phyloP scores from a whole-genome alignment of 2,888 invertebrate genomes.

The Meghimatium bilineatum region DNA sequence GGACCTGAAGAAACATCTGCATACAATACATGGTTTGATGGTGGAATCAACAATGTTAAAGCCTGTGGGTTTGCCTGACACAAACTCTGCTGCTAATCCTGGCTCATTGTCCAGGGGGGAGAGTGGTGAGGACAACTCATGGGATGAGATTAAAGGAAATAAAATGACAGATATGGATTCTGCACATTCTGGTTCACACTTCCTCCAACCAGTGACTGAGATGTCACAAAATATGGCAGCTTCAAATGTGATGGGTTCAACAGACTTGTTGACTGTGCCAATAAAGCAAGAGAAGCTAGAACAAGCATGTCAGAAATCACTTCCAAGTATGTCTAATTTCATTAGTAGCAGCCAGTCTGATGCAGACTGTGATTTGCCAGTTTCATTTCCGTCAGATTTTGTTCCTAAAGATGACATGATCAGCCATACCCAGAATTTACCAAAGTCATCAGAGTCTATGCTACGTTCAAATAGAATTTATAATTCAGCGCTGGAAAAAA shows the following conservation, averaged over 20 bases:
- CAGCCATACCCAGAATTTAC: background rate
- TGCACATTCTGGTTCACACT: background rate
- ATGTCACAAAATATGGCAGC: background rate
- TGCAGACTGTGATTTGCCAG: slow-evolving; percentile 40
- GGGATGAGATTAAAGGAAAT: slow-evolving; percentile 27
- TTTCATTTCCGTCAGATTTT: slow-evolving; percentile 36
- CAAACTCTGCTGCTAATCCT: background rate
- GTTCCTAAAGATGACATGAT: background rate
- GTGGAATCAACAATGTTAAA: slow-evolving; percentile 50
- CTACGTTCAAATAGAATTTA: slow-evolving; percentile 2
- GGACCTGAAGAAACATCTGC: slow-evolving; percentile 56
- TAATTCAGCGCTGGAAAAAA: background rate
- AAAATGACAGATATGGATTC: slow-evolving; percentile 15
- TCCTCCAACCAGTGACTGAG: background rate
- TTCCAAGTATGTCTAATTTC: slow-evolving; percentile 30
- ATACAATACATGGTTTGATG: slow-evolving; percentile 53
- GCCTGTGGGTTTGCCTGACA: slow-evolving; percentile 14
- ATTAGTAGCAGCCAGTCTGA: slow-evolving; percentile 7
- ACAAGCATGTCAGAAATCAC: background rate
- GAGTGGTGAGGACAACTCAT: slow-evolving; percentile 36
- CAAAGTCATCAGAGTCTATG: background rate
- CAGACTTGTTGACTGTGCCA: background rate
- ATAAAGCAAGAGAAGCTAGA: slow-evolving; percentile 35
- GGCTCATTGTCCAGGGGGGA: slow-evolving; percentile 11
- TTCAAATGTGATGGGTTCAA: background rate